These are phyloP conservation scores for Mythimna loreyi DNA, from an alignment of 2,888 invertebrate genomes.

Conservation along the genomic window DNA sequence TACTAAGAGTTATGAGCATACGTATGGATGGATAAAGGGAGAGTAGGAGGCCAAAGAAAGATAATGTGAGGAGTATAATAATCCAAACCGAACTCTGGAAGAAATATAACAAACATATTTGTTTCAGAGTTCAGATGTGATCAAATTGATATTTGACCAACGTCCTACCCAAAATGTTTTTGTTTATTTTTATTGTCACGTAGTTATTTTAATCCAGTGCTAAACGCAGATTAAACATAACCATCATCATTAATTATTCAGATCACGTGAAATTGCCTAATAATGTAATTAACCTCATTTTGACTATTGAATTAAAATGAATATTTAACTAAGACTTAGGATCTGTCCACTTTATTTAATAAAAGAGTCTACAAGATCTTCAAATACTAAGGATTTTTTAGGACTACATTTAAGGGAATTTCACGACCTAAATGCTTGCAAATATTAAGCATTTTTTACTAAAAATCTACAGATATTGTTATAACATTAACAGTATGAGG, in stretches of 20 bases:
- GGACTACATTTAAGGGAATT: slow-evolving; percentile 30
- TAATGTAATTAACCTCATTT: slow-evolving; percentile 13
- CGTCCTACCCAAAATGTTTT: background rate
- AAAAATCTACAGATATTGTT: too few species aligned
- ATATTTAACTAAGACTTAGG: slow-evolving; percentile 6
- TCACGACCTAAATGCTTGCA: too few species aligned
- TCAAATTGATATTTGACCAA: background rate
- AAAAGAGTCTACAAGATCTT: background rate
- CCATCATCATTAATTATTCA: slow-evolving; percentile 19
- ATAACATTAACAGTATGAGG: too few species aligned
- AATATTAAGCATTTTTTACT: too few species aligned
- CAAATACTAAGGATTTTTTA: slow-evolving; percentile 6
- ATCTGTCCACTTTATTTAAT: background rate
- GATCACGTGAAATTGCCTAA: slow-evolving; percentile 11
- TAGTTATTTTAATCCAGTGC: slow-evolving; percentile 5
- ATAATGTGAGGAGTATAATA: too few species aligned
- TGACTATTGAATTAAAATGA: background rate
- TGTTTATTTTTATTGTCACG: slow-evolving; percentile 9
- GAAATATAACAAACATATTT: too few species aligned
- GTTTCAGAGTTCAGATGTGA: background rate
- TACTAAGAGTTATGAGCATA: too few species aligned
- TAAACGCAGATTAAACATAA: slow-evolving; percentile 11
- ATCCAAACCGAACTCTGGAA: too few species aligned
- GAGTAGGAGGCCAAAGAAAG: too few species aligned
- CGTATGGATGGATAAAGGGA: too few species aligned